A percentile compares a stretch with the other conserved stretches of the same genome.
phyloP scores from a whole-genome alignment of 2,113 vertebrate species.

The Pangasianodon hypophthalmus region DNA sequence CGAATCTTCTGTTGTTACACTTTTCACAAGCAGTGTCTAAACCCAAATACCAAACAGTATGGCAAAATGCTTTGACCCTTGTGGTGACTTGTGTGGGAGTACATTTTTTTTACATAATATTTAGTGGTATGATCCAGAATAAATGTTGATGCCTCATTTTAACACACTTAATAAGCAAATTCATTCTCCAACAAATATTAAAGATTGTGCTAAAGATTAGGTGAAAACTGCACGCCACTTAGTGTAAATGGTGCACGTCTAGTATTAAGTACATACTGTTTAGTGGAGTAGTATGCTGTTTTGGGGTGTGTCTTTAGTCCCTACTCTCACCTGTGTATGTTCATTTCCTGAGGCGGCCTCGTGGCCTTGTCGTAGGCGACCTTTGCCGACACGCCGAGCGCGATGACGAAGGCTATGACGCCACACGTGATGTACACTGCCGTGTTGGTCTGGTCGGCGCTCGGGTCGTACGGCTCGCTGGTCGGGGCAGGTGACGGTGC shows the following conservation, averaged over 20 bases:
- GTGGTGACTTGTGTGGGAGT: background rate
- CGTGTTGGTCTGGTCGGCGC: slow-evolving; percentile 93
- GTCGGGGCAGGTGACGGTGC: slow-evolving; percentile 77
- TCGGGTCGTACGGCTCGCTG: slow-evolving; percentile 86
- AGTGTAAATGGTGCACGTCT: background rate
- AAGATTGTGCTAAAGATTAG: background rate
- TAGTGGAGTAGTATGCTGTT: background rate
- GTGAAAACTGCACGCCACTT: background rate
- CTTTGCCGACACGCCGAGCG: slow-evolving; percentile 92
- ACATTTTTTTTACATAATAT: background rate
- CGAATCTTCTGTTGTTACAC: background rate
- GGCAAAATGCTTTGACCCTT: background rate
- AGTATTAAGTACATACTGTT: background rate
- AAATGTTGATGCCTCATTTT: background rate
- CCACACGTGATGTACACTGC: slow-evolving; percentile 98
- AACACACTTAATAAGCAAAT: background rate
- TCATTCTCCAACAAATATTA: background rate
- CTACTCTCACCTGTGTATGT: slow-evolving; percentile 91
- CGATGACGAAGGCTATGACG: slow-evolving; percentile 93
- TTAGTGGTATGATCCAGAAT: background rate
- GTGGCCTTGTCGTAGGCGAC: slow-evolving; percentile 98
- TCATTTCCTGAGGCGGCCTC: slow-evolving; percentile 97
- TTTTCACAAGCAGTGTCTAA: background rate
- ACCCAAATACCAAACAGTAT: background rate
- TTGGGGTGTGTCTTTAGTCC: background rate